Conservation (phyloP, 2,888 invertebrate species). For the Hyalella azteca region DNA sequence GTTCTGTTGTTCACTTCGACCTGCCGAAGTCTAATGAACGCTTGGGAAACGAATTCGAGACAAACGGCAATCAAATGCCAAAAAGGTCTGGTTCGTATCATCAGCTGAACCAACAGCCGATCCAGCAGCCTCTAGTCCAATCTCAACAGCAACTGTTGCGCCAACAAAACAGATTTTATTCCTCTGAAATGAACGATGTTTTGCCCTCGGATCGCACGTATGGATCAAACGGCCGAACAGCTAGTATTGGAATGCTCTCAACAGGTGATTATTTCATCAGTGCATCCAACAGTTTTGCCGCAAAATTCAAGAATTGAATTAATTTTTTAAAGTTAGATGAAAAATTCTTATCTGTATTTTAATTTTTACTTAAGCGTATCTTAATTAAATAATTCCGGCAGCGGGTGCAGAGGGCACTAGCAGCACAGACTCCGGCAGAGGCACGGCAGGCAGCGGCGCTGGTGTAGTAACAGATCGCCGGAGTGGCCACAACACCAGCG, state of each 20-base stretch:
- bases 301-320: too few relatives aligned
- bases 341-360: too few relatives aligned
- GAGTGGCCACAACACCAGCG: slow-evolving; percentile 55
- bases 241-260: slow-evolving; percentile 17
- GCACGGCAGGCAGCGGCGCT: slow-evolving; percentile 50
- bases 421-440: slow-evolving; percentile 54
- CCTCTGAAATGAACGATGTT: slow-evolving; percentile 37
- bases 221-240: slow-evolving; percentile 3
- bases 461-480: neutral
- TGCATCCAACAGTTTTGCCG: too few relatives aligned
- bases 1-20: neutral
- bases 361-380: too few relatives aligned
- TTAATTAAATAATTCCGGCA: too few relatives aligned
- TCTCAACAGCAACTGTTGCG: slow-evolving; percentile 39
- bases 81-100: slow-evolving; percentile 4
- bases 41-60: neutral
- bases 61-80: neutral
- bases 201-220: slow-evolving; percentile 32
- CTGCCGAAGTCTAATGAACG: neutral
- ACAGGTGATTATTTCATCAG: slow-evolving; percentile 30
- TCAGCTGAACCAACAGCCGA: slow-evolving; percentile 40
- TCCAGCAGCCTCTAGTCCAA: slow-evolving; percentile 49
- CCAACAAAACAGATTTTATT: slow-evolving; percentile 40
- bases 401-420: slow-evolving; percentile 4
- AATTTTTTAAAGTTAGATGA: too few relatives aligned